Base-by-base conservation (phyloP, 2,113 vertebrate species). In the Lagopus leucura region DNA sequence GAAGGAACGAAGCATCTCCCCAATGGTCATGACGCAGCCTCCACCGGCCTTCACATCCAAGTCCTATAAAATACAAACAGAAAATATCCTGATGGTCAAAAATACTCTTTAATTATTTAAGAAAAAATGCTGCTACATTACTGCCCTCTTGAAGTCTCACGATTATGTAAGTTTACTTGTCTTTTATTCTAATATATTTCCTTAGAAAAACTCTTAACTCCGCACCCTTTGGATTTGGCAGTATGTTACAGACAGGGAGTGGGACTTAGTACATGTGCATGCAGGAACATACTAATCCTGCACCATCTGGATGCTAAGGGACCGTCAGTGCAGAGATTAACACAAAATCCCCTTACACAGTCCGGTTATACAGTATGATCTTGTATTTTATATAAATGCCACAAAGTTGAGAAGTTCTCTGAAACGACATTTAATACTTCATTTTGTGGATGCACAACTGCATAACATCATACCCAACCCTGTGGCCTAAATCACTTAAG, bases 11-110 rank as follows among this genome's bases (percentile, higher is more conserved):
- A 99, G 97, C 99, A 99, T 99, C 95, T 99, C 99, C 77, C 99
- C 99, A 12, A 99, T 95, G 63, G 99, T 99, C 99, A 99, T 99
- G 40, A 99, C 98, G 13, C 99, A 99, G 63, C 99, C 99, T 3
- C 99, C 99, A 21, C 99, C 99, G 43, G 99, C 99, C 96, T 99
- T 99, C 93, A 99, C 99, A 77, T 99, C 99, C 67, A 99, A 98
- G 95, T 99, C 99, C 99, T 99, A 97, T 65, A 98, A 97, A 94
- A 98, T 89, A 96, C 94, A 96, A 94, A 97, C 95, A 97, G 96
- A 94, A 96, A 95, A 97, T 34, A 95, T 52, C 96, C 95, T 97
- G 95, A 95, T 85, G 92, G 97, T 98, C 97, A 98, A 97, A 97
- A 95, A 69, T 15, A 47, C 19, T 85, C 79, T 83, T 54, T 27